Evolutionary conservation across 2,888 invertebrate species (phyloP), one percentile per base, ranked within the genome.

Genomic region (Sinopyrophorus schimmeli): DNA sequence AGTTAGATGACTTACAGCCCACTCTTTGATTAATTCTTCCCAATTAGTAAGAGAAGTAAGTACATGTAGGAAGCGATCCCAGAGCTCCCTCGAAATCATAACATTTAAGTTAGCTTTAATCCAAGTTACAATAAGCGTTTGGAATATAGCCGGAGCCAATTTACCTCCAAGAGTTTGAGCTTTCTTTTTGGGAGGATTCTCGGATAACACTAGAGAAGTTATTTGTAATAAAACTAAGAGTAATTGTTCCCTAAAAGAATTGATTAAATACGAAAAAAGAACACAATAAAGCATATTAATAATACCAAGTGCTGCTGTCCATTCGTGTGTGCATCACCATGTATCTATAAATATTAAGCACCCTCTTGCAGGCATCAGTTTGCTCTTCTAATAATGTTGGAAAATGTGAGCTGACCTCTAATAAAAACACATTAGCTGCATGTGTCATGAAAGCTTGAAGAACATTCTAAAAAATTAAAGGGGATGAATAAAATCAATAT

Each of bases 121-220:
- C 96, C 97, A 97, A 2, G 96, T 96, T 55, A 97, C 95, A 59
- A 97, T 94, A 34, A 97, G 76, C 0, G 97, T 97, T 81, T 97
- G 89, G 64, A 91, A 89, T 58, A 91, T 81, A 0, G 92, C 91
- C 12, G 89, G 89, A 3, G 92, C 92, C 53, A 92, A 75, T 66
- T 87, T 88, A 17, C 88, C 88, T 23, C 88, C 88, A 64, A 89
- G 71, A 59, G 84, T 85, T 59, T 85, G 85, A 58, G 84, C 80
- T 71, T 90, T 91, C 46, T 85, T 81, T 62, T 85, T 85, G 1
- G 86, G 83, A 3, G 87, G 86, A 50, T 83, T 84, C 69, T 89
- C 89, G 59, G 86, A 86, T 38, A 97, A 76, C 34, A 95, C 92
- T 49, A 92, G 79, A 0, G 93, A 91, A 2, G 96, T 96, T 53